phyloP scores from a whole-genome alignment of 2,888 invertebrate species.

The Nasonovia ribisnigri region DNA sequence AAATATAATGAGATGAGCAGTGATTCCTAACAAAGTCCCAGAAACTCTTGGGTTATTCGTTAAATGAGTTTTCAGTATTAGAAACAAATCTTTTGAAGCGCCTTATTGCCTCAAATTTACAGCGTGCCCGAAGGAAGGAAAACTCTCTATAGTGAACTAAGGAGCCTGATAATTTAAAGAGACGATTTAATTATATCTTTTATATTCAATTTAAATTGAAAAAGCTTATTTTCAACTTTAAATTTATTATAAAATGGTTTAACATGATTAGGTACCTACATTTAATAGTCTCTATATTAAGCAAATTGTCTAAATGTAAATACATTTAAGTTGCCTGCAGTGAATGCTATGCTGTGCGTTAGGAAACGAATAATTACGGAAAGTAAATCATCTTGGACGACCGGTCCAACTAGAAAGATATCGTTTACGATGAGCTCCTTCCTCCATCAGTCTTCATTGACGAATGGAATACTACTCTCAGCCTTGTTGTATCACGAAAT shows the following conservation, averaged over 20 bases:
- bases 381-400: slow-evolving; percentile 68
- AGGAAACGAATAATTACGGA: slow-evolving; percentile 68
- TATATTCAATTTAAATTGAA: no score
- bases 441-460: slow-evolving; percentile 67
- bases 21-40: background rate
- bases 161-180: background rate
- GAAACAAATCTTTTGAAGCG: background rate
- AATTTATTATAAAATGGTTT: no score
- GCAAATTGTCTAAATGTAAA: no score
- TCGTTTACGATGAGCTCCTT: slow-evolving; percentile 67
- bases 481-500: slow-evolving; percentile 67
- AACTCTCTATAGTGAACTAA: background rate
- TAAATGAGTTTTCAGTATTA: background rate
- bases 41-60: background rate
- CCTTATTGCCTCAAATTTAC: background rate
- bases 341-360: slow-evolving; percentile 66
- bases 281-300: no score
- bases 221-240: no score
- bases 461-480: slow-evolving; percentile 68
- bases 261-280: no score
- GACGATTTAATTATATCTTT: no score
- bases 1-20: background rate
- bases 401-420: slow-evolving; percentile 67
- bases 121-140: background rate
- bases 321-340: no score